These are phyloP conservation scores for Corythornis vintsioides DNA, from an alignment of 2,113 vertebrate genomes.

Conservation along the genomic window DNA sequence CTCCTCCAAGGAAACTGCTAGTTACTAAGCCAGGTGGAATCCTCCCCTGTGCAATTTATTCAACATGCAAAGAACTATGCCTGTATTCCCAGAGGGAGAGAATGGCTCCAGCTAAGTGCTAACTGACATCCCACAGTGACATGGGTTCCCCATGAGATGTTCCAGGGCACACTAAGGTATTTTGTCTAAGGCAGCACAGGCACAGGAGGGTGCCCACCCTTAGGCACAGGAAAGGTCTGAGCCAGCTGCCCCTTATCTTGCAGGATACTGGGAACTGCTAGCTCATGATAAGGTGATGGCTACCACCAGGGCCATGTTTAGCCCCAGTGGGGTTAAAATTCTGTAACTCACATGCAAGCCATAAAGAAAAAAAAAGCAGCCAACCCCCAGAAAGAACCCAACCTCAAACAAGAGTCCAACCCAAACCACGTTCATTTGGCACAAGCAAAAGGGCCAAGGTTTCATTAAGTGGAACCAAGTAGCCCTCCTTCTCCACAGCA, in stretches of 20 bases:
- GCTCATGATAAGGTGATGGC: background rate
- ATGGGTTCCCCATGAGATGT: background rate
- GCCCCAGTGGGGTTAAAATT: background rate
- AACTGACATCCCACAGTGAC: background rate
- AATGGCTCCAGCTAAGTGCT: background rate
- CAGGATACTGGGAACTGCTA: background rate
- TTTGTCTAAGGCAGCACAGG: background rate
- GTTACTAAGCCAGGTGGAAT: background rate
- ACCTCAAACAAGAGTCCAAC: background rate
- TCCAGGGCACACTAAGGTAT: background rate
- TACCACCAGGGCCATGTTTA: background rate
- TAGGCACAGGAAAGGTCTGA: background rate
- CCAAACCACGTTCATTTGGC: background rate
- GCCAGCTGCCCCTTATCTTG: background rate
- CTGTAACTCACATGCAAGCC: background rate
- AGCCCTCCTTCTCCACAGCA: background rate
- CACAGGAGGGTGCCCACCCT: background rate
- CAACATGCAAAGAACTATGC: background rate
- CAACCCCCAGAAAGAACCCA: too few species aligned
- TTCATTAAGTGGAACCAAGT: background rate
- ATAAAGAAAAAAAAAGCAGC: background rate
- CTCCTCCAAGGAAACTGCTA: background rate
- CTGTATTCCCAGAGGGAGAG: background rate
- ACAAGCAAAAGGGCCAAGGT: background rate
- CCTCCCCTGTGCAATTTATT: background rate